Evolutionary conservation across 2,888 invertebrate genomes (phyloP), one percentile per base, ranked within the genome.

Genomic region (Stenodera caucasica): DNA sequence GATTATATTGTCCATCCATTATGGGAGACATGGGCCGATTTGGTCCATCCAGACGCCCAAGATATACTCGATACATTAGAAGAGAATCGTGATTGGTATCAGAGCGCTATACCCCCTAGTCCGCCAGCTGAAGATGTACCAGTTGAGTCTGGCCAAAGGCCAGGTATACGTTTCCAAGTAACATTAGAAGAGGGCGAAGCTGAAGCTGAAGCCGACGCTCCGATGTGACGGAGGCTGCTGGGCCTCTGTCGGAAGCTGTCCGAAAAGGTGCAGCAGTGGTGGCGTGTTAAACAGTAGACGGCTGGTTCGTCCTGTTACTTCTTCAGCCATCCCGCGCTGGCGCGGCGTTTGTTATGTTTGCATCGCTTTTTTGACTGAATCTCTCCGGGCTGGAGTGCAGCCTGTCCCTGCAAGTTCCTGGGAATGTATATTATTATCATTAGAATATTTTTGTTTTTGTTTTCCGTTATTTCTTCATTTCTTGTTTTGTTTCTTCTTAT

Each of bases 21-120:
- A 65, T 99, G 98, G 96, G 99, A 99, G 82, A 98, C 98, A 55
- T 99, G 99, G 99, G 98, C 96, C 11, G 98, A 99, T 81, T 85
- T 99, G 67, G 98, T 99, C 52, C 97, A 98, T 82, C 98, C 99
- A 2, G 98, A 99, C 79, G 98, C 98, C 53, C 98, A 98, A 83
- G 94, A 96, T 70, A 98, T 99, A 75, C 85, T 99, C 69, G 98
- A 98, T 82, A 96, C 95, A 53, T 85, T 99, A 75, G 98, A 99
- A 82, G 96, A 98, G 83, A 99, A 99, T 82, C 88, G 99, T 72
- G 96, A 98, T 83, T 98, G 96, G 90, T 81, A 81, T 68, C 80
- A 81, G 67, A 90, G 91, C 78, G 94, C 94, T 90, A 96, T 96
- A 79, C 96, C 96, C 45, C 93, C 96, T 60, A 94, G 94, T 78